Evolutionary conservation across 1,140 invertebrate genomes (phyloP).

Genomic region (Bathynomus jamesi): DNA sequence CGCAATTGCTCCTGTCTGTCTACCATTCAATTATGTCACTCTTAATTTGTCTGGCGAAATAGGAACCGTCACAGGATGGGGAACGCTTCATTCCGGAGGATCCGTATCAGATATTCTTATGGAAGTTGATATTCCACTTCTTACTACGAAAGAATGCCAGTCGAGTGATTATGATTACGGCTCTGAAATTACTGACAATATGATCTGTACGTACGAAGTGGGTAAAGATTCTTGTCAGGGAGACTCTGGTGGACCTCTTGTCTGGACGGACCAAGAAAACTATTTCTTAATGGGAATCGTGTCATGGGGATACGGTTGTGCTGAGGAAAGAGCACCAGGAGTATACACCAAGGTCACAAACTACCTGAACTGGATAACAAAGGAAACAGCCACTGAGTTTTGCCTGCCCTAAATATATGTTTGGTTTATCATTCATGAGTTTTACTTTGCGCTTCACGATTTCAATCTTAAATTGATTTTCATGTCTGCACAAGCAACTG

Average conservation of each 20-base stretch:
- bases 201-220: slow-evolving; percentile 27
- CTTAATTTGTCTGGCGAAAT: slow-evolving; percentile 49
- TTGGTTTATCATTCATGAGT: no score
- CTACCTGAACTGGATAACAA: slow-evolving; percentile 45
- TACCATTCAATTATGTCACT: slow-evolving; percentile 55
- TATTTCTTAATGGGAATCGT: slow-evolving; percentile 51
- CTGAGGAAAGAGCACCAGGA: slow-evolving; percentile 48
- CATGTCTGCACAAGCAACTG: no score
- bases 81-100: slow-evolving; percentile 54
- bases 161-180: slow-evolving; percentile 28
- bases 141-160: slow-evolving; percentile 41
- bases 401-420: no score
- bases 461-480: no score
- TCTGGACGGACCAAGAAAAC: background rate
- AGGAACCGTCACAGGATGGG: slow-evolving; percentile 67
- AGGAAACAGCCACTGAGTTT: no score
- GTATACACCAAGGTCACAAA: slow-evolving; percentile 49
- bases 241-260: slow-evolving; percentile 58
- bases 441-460: no score
- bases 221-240: slow-evolving; percentile 45
- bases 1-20: slow-evolving; percentile 55
- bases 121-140: slow-evolving; percentile 54
- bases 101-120: slow-evolving; percentile 51
- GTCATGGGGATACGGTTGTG: slow-evolving; percentile 63
- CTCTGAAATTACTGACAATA: slow-evolving; percentile 24